Evolutionary conservation across 2,888 invertebrate species (phyloP).

Genomic region (Melanargia galathea): DNA sequence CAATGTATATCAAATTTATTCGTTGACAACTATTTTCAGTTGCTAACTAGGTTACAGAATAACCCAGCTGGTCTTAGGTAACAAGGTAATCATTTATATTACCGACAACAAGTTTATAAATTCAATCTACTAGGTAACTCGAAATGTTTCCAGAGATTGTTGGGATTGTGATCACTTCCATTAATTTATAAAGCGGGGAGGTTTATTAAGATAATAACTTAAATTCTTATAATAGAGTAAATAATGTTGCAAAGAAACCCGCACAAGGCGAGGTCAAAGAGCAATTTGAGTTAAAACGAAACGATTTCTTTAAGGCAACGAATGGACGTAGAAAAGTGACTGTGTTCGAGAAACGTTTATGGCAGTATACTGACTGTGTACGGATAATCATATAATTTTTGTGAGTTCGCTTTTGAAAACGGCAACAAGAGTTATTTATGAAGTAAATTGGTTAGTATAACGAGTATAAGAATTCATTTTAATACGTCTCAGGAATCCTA

Average conservation of each 20-base stretch:
- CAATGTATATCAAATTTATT: too few relatives aligned
- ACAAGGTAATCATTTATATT: too few relatives aligned
- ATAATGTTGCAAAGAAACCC: constrained; percentile 30
- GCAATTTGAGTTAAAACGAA: constrained; percentile 26
- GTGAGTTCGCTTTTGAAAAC: constrained; percentile 2
- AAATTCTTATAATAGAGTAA: constrained; percentile 28
- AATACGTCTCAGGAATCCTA: not conserved
- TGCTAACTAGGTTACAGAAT: too few relatives aligned
- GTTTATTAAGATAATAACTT: too few relatives aligned
- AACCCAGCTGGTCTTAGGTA: too few relatives aligned
- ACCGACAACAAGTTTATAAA: too few relatives aligned
- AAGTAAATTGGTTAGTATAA: not conserved
- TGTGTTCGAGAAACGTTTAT: constrained; percentile 10
- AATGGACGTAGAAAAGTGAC: constrained; percentile 12
- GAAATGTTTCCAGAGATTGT: too few relatives aligned
- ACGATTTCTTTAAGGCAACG: constrained; percentile 18
- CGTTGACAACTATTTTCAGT: too few relatives aligned
- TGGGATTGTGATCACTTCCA: too few relatives aligned
- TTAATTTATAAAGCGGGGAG: too few relatives aligned
- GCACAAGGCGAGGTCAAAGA: constrained; percentile 32
- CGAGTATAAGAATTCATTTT: not conserved
- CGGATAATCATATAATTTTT: constrained; percentile 5
- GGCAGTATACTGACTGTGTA: constrained; percentile 2
- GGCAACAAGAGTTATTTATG: not conserved
- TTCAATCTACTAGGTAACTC: too few relatives aligned